These are phyloP conservation scores for Pediacus dermestoides DNA, from an alignment of 2,888 invertebrate species.

Conservation along the genomic window DNA sequence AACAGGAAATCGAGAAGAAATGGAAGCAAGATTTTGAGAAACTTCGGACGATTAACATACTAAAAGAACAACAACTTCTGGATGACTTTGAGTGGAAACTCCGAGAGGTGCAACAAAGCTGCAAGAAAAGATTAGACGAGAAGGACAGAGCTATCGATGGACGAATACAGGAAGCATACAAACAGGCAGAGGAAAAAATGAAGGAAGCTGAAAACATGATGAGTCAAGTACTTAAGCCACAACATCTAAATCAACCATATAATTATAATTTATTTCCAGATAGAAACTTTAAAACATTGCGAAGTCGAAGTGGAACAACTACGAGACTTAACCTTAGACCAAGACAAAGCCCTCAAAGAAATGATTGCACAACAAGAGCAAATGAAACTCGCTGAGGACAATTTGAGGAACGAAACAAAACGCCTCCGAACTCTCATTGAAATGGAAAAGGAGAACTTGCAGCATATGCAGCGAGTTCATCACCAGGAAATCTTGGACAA, in stretches of 20 bases:
- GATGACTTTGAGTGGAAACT: constrained; percentile 84
- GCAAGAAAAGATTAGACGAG: constrained; percentile 61
- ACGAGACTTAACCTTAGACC: constrained; percentile 57
- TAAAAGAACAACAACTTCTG: constrained; percentile 69
- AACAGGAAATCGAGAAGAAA: constrained; percentile 55
- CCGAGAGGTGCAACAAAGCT: constrained; percentile 68
- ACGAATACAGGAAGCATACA: constrained; percentile 50
- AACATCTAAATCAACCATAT: neutral
- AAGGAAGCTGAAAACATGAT: constrained; percentile 46
- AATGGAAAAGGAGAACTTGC: constrained; percentile 48
- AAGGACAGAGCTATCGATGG: constrained; percentile 58
- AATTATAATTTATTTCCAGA: constrained; percentile 35
- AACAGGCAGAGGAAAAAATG: constrained; percentile 45
- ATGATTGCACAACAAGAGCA: constrained; percentile 57
- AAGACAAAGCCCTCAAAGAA: constrained; percentile 57
- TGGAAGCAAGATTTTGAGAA: constrained; percentile 69
- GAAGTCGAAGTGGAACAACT: constrained; percentile 58
- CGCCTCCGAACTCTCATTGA: constrained; percentile 44
- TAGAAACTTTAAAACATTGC: constrained; percentile 54
- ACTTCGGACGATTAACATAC: constrained; percentile 63
- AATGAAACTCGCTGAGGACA: constrained; percentile 55
- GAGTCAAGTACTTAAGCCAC: constrained; percentile 38
- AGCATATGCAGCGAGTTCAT: constrained; percentile 46
- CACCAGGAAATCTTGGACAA: constrained; percentile 49
- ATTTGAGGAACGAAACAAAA: constrained; percentile 54